phyloP scores from a whole-genome alignment of 1,140 invertebrate genomes.

The Lineus longissimus region DNA sequence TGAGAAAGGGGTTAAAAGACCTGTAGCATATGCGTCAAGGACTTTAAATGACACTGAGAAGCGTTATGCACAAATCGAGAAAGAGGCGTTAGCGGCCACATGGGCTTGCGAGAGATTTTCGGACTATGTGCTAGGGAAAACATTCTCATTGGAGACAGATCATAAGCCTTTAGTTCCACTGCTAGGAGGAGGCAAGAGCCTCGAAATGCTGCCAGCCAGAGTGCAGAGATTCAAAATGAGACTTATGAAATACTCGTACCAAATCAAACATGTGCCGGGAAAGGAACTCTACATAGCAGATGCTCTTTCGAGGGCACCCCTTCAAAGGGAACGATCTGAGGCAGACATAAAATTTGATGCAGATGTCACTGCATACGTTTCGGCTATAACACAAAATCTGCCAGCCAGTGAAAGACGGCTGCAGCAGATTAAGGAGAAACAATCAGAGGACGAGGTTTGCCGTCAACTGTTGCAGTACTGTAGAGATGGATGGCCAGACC shows the following conservation, averaged over 20 bases:
- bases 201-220: constrained; percentile 3
- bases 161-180: constrained; percentile 47
- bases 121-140: constrained; percentile 43
- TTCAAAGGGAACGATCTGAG: not conserved
- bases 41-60: constrained; percentile 39
- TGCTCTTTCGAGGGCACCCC: constrained; percentile 9
- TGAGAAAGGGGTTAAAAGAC: constrained; percentile 19
- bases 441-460: not conserved
- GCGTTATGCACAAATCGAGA: constrained; percentile 51
- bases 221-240: not conserved
- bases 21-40: constrained; percentile 45
- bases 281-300: constrained; percentile 14
- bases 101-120: constrained; percentile 46
- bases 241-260: constrained; percentile 1
- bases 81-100: no score
- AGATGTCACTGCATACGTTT: not conserved
- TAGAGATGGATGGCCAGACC: not conserved
- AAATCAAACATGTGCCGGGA: constrained; percentile 13
- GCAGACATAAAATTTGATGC: not conserved
- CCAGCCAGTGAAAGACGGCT: not conserved
- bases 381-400: not conserved
- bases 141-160: constrained; percentile 31
- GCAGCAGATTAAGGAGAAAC: not conserved
- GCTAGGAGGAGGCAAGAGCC: constrained; percentile 29
- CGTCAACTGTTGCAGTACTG: not conserved